Percentiles rank a stretch among this genome's conserved stretches.
phyloP scores from a whole-genome alignment of 2,113 vertebrate species.

The Alaudala cheleensis region DNA sequence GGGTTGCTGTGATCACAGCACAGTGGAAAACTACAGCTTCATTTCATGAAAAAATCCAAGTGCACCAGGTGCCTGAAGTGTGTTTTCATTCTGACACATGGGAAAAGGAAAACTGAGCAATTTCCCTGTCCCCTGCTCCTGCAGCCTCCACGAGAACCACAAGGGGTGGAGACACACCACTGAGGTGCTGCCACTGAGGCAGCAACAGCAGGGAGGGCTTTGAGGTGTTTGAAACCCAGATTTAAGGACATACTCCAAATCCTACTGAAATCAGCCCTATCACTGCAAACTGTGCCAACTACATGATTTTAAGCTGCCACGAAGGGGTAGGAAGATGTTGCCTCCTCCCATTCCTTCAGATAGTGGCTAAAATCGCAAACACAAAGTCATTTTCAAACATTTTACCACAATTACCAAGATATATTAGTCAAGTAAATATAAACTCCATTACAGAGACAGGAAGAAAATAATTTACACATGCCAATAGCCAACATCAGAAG shows the following conservation, averaged over 20 bases:
- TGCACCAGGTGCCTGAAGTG: background rate
- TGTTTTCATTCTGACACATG: background rate
- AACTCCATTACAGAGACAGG: background rate
- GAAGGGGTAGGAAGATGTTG: fast-evolving
- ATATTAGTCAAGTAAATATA: background rate
- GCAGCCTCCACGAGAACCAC: background rate
- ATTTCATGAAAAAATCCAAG: background rate
- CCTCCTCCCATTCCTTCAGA: background rate
- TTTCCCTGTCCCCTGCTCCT: background rate
- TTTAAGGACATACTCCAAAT: background rate
- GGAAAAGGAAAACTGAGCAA: background rate
- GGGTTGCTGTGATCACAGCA: background rate
- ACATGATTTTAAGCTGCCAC: background rate
- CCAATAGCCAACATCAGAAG: background rate
- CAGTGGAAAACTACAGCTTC: constrained; percentile 6
- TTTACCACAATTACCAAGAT: background rate
- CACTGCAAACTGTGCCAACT: background rate
- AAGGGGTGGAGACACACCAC: fast-evolving
- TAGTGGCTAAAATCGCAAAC: background rate
- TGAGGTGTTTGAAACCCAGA: background rate
- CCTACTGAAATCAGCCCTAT: background rate
- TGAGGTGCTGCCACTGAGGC: background rate
- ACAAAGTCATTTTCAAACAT: background rate
- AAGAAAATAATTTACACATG: background rate
- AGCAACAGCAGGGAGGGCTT: background rate